Evolutionary conservation across 2,113 vertebrate species (phyloP).

Genomic region (Pongo pygmaeus): DNA sequence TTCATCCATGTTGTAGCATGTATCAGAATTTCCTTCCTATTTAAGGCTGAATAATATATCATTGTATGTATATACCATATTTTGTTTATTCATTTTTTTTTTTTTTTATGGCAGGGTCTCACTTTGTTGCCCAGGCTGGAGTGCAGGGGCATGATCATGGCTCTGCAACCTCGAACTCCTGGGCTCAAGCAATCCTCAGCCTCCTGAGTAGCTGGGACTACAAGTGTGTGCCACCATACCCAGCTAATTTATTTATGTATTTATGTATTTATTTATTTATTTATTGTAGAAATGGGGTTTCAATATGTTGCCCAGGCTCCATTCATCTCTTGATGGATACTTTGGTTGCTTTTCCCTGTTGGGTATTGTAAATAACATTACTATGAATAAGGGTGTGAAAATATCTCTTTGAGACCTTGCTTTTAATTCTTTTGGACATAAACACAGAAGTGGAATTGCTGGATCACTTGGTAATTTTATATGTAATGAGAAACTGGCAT

Average conservation of each 20-base stretch:
- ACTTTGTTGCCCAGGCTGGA: too few species aligned
- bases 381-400: background rate
- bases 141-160: too few species aligned
- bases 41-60: constrained; percentile 8
- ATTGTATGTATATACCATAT: background rate
- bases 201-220: too few species aligned
- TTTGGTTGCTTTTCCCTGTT: background rate
- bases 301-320: too few species aligned
- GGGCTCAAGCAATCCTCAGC: too few species aligned
- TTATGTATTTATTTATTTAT: too few species aligned
- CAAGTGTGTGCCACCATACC: too few species aligned
- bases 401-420: background rate
- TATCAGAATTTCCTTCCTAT: background rate
- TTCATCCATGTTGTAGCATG: background rate
- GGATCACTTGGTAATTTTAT: background rate
- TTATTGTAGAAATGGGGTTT: too few species aligned
- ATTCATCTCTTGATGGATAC: background rate
- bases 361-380: background rate
- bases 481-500: background rate
- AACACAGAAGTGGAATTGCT: constrained; percentile 4
- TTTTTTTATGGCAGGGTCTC: too few species aligned
- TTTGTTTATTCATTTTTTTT: background rate
- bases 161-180: too few species aligned
- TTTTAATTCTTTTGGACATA: background rate
- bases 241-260: too few species aligned